A percentile compares a stretch with the other conserved stretches of the same genome.
These are phyloP conservation scores for Parapsyche elsis DNA, from an alignment of 1,140 invertebrate species.

Conservation along the genomic window DNA sequence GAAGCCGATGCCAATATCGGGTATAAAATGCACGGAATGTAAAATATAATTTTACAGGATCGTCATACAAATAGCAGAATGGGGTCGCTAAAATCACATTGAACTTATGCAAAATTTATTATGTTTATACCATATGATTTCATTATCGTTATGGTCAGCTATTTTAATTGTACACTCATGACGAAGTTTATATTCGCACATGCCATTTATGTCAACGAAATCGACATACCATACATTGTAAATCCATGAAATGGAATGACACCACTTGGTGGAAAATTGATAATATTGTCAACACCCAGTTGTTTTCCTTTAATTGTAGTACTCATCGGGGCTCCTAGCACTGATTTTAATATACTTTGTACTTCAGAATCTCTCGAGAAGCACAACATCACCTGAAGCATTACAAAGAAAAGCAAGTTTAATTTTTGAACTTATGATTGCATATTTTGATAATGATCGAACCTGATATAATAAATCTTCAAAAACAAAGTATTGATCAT, in stretches of 20 bases:
- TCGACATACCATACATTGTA: conserved; percentile 89
- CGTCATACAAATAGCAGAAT: conserved; percentile 93
- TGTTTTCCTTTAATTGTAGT: conserved; percentile 79
- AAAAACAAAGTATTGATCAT: conserved; percentile 98
- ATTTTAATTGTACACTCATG: not conserved
- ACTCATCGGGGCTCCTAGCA: conserved; percentile 72
- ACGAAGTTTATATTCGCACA: not conserved
- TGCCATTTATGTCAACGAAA: no score
- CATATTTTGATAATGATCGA: conserved; percentile 58
- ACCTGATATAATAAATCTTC: conserved; percentile 95
- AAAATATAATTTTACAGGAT: conserved; percentile 87
- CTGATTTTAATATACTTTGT: conserved; percentile 72
- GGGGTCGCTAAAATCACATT: conserved; percentile 80
- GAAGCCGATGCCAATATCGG: conserved; percentile 90
- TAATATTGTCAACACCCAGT: conserved; percentile 72
- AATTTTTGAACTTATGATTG: not conserved
- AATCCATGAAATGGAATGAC: conserved; percentile 97
- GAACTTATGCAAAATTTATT: not conserved
- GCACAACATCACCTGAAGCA: conserved; percentile 83
- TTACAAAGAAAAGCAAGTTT: not conserved
- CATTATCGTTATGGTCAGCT: no score
- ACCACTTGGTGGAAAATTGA: conserved; percentile 93
- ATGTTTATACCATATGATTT: not conserved
- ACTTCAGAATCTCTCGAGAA: conserved; percentile 91
- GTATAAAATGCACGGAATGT: conserved; percentile 92